A percentile compares a stretch with the other conserved stretches of the same genome.
Evolutionary conservation across 2,888 invertebrate genomes (phyloP).

Genomic region (Drosophila cracens): DNA sequence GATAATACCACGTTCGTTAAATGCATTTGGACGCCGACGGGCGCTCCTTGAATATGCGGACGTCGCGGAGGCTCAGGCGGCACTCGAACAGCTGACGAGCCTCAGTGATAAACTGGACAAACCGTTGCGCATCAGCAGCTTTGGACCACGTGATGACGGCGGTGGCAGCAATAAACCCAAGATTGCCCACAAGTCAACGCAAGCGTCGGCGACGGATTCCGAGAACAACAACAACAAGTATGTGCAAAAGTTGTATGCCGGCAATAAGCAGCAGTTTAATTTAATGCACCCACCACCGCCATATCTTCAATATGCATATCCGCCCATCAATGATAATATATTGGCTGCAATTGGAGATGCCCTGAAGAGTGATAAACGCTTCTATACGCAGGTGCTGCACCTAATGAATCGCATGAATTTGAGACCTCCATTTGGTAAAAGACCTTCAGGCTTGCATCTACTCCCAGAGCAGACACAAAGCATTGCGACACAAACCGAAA

Average conservation of each 20-base stretch:
- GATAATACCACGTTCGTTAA: conserved; percentile 55
- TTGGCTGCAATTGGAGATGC: conserved; percentile 92
- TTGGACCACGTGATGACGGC: conserved; percentile 37
- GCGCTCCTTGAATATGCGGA: conserved; percentile 66
- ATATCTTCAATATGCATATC: conserved; percentile 92
- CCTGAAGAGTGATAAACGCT: conserved; percentile 90
- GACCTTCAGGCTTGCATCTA: conserved; percentile 21
- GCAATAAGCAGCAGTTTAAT: conserved; percentile 87
- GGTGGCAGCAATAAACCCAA: neutral
- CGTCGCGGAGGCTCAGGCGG: conserved; percentile 53
- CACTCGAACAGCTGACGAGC: conserved; percentile 55
- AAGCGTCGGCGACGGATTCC: conserved; percentile 68
- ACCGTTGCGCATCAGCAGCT: conserved; percentile 56
- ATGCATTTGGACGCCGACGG: conserved; percentile 73
- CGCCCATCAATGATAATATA: conserved; percentile 90
- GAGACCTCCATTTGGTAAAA: conserved; percentile 91
- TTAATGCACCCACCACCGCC: conserved; percentile 92
- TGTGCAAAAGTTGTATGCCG: conserved; percentile 87
- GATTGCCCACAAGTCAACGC: conserved; percentile 52
- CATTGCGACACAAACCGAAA: conserved; percentile 78
- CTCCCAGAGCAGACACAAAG: conserved; percentile 18
- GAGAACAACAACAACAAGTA: conserved; percentile 85
- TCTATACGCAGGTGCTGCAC: conserved; percentile 94
- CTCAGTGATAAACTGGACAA: conserved; percentile 57
- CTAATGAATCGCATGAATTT: conserved; percentile 98